Base-by-base conservation (phyloP, 2,113 vertebrate genomes). In the Heterotilapia buettikoferi region DNA sequence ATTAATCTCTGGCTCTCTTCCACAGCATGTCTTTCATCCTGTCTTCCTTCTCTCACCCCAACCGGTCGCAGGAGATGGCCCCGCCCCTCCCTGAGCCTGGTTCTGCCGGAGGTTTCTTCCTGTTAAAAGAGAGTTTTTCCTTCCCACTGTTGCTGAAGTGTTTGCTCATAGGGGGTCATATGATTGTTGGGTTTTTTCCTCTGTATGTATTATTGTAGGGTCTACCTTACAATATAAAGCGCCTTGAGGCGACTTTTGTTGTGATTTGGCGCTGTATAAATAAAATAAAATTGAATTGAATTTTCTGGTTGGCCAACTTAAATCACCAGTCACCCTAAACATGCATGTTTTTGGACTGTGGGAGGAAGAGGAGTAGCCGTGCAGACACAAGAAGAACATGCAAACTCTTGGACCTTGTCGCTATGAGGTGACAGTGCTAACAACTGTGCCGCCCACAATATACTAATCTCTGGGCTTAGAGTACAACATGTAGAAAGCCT, bases 251-350 rank as follows among this genome's bases (percentile, higher is more conserved):
- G 2, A 63, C 59, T 33, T 5, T 33, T 61, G 29, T 61, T 33
- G 29, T 33, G 3, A 33, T 33, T 63, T 63, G 29, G 59, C 2
- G 2, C 1, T 63, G 6, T 63, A 63, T 11, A 19, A 19, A 63
- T 63, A 33, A 54, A 54, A 54, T 54, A 0, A 3, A 33, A 33
- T 11, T 4, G 1, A 61, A 31, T 61, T 61, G 9, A 33, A 63
- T 38, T 66, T 66, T 66, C 66, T 45, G 21, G 38, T 73, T 31
- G 45, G 43, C 40, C 71, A 76, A 6, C 43, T 47, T 76, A 76
- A 47, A 76, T 76, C 26, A 78, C 24, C 73, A 52, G 45, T 78
- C 26, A 78, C 29, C 0, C 16, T 76, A 50, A 50, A 8, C 16
- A 78, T 31, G 24, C 24, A 50, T 50, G 24, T 31, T 16, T 1